Evolutionary conservation across 2,888 invertebrate species (phyloP), one percentile per base, ranked within the genome.

Genomic region (Tetheella fluctuosa): DNA sequence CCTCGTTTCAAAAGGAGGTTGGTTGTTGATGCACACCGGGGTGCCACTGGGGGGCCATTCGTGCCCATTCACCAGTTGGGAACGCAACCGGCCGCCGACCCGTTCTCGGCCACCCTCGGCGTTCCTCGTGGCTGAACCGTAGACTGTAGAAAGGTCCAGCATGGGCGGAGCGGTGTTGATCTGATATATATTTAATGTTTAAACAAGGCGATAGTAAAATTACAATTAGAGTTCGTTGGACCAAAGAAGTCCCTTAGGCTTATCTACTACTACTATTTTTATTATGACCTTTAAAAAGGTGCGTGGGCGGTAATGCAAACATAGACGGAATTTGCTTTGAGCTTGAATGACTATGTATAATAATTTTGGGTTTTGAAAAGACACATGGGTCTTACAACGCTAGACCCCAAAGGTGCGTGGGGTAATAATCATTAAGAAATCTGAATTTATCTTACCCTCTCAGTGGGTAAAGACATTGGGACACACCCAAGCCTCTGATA

Each of bases 401-500:
- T n/a, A n/a, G n/a, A n/a, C n/a, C n/a, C n/a, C n/a, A n/a, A n/a
- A n/a, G n/a, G n/a, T n/a, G n/a, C n/a, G n/a, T n/a, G n/a, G n/a
- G n/a, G n/a, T n/a, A n/a, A n/a, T n/a, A n/a, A n/a, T n/a, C n/a
- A n/a, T n/a, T n/a, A n/a, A n/a, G n/a, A n/a, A n/a, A n/a, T n/a
- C n/a, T n/a, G n/a, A 23, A 52, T 10, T 5, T 3, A 5, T 61
- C 77, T 68, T 39, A 83, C 83, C 64, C 83, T 64, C 54, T 82
- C 82, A 0, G 74, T 74, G 0, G 80, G 78, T 1, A 77, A 30
- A 0, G 71, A 69, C 0, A 54, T 28, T 0, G 75, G 64, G 0
- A 77, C 71, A 57, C 86, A 86, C 0, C 83, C 83, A 6, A 84
- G n/a, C 7, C 67, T 59, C 67, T 85, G 84, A 55, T 79, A 85